Conservation (phyloP, 2,888 invertebrate genomes). For the Lissocephala sabroskyi region DNA sequence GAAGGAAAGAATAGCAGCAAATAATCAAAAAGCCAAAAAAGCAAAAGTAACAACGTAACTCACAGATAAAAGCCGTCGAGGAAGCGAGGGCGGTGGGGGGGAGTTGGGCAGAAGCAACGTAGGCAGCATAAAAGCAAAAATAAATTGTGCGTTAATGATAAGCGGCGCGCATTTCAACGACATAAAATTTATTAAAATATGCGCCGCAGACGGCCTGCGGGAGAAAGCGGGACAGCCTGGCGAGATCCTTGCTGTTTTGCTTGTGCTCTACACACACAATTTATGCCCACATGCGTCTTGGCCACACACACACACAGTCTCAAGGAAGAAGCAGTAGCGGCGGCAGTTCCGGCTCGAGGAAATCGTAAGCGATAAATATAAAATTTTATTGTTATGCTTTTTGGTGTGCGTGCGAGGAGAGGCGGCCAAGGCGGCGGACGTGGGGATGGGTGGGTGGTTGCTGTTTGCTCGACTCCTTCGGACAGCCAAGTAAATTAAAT, state of each 20-base stretch:
- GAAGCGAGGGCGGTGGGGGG: slow-evolving; percentile 11
- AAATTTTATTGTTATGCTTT: slow-evolving; percentile 64
- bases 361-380: slow-evolving; percentile 66
- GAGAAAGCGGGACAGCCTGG: no score
- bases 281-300: slow-evolving; percentile 41
- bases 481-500: slow-evolving; percentile 59
- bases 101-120: slow-evolving; percentile 14
- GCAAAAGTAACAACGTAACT: slow-evolving; percentile 37
- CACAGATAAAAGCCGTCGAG: slow-evolving; percentile 44
- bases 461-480: slow-evolving; percentile 2
- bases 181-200: slow-evolving; percentile 65
- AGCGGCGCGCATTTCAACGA: slow-evolving; percentile 57
- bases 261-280: slow-evolving; percentile 27
- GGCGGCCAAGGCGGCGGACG: slow-evolving; percentile 1
- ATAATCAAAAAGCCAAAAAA: slow-evolving; percentile 65
- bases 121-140: slow-evolving; percentile 57
- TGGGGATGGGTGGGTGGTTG: slow-evolving; percentile 9
- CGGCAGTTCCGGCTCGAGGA: slow-evolving; percentile 39
- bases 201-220: slow-evolving; percentile 34
- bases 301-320: slow-evolving; percentile 21
- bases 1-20: slow-evolving; percentile 48
- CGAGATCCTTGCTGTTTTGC: no score
- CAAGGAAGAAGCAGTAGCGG: slow-evolving; percentile 11
- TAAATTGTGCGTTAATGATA: slow-evolving; percentile 67
- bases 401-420: slow-evolving; percentile 15